These are phyloP conservation scores for Trissonchulus latispiculum DNA, from an alignment of 2,888 invertebrate species.

Conservation along the genomic window DNA sequence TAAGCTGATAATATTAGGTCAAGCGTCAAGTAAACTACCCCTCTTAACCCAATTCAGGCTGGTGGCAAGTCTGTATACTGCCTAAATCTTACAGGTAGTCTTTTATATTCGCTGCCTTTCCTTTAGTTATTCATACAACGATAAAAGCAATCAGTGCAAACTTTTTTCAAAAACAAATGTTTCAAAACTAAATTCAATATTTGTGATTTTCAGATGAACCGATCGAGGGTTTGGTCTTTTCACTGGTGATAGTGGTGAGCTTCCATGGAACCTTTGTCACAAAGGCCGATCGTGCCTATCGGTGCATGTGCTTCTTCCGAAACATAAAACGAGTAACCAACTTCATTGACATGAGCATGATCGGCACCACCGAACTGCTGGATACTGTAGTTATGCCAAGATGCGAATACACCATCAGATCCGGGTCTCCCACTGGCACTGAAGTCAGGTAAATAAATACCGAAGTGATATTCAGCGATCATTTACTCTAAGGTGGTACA, in stretches of 20 bases:
- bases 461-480: too few species aligned
- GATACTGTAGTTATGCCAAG: constrained; percentile 35
- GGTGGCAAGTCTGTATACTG: too few species aligned
- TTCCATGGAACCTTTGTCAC: constrained; percentile 37
- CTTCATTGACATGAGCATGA: constrained; percentile 32
- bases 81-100: too few species aligned
- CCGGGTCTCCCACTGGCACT: constrained; percentile 23
- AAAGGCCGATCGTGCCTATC: constrained; percentile 28
- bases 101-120: too few species aligned
- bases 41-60: too few species aligned
- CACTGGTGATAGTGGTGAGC: constrained; percentile 37
- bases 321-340: constrained; percentile 36
- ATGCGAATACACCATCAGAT: constrained; percentile 34
- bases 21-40: too few species aligned
- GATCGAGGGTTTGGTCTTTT: constrained; percentile 37
- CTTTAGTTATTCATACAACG: too few species aligned
- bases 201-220: constrained; percentile 12
- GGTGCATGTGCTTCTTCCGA: constrained; percentile 40
- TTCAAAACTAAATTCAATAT: too few species aligned
- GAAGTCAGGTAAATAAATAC: constrained; percentile 9
- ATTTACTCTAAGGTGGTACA: too few species aligned
- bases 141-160: too few species aligned
- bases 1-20: too few species aligned
- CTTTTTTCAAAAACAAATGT: too few species aligned
- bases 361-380: constrained; percentile 33